Evolutionary conservation across 30 jellyfish, hydroid and myxozoan species (phyloP), one percentile per base, ranked within the genome.

Genomic region (Catostylus mosaicus): DNA sequence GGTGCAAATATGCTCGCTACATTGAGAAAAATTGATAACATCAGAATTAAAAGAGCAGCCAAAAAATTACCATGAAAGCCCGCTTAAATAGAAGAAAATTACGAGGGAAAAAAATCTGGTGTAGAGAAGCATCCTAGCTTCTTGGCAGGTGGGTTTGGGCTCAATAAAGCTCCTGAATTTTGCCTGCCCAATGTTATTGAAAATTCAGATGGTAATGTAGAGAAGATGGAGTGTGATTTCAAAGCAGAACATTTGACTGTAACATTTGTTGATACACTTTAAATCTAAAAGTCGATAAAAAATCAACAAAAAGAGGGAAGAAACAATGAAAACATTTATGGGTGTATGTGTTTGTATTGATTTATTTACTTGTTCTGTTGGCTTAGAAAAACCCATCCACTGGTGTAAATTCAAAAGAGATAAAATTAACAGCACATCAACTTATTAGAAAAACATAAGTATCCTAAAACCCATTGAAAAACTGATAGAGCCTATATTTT

Each of bases 21-120:
- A 73, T 73, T 47, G 72, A 46, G 73, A 54, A 65, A 73, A 36
- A 73, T 73, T 14, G 85, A 73, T 73, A n/a, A 73, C 37, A 51
- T n/a, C 46, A 73, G 73, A 43, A 20, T 51, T 18, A 26, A 48
- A 52, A 45, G 59, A 20, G 71, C 85, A 24, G 85, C 85, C 14
- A 73, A 73, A 73, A 71, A 73, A 73, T 40, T 45, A 18, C 16
- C 56, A 11, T 3, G 72, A 45, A 73, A 52, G 73, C 73, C 36
- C 7, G 73, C 16, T 54, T 46, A 67, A 47, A 14, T 52, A 20
- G 26, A 73, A 32, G 29, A 73, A 73, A 51, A 50, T 48, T 27
- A 22, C 34, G 59, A 73, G 72, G 48, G 48, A 73, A 73, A 73
- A 65, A 48, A 73, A 16, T 16, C 72, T 73, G 85, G 57, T 65